Conservation (phyloP, 2,888 invertebrate species). For the Heliconius charithonia region DNA sequence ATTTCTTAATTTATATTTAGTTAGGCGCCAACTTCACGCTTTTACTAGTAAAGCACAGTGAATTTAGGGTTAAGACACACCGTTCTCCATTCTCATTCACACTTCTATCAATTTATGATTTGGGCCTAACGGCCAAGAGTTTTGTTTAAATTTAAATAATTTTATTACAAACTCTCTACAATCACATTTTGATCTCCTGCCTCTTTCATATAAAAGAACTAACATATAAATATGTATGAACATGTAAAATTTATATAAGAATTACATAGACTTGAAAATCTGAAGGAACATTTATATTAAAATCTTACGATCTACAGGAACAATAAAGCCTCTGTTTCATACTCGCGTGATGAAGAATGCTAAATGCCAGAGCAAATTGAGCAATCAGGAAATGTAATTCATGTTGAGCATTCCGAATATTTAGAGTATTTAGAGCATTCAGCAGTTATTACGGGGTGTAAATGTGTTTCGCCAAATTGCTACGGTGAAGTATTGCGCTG, state of each 20-base stretch:
- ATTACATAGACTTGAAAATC: background rate
- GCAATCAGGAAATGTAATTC: conserved; percentile 16
- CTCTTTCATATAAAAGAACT: background rate
- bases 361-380: conserved; percentile 23
- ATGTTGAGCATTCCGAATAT: conserved; percentile 11
- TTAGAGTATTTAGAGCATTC: conserved; percentile 14
- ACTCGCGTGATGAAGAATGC: conserved; percentile 28
- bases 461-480: conserved; percentile 49
- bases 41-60: background rate
- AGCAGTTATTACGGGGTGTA: conserved; percentile 46
- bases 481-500: conserved; percentile 33
- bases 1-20: background rate
- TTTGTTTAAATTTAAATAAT: conserved; percentile 9
- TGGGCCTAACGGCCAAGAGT: background rate
- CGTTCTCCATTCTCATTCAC: too few relatives aligned
- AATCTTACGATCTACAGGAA: conserved; percentile 3
- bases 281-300: conserved; percentile 11
- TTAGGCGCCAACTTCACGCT: background rate
- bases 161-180: conserved; percentile 1
- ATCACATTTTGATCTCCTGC: background rate
- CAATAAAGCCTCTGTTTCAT: conserved; percentile 20
- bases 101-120: too few relatives aligned
- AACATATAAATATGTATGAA: background rate
- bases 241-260: background rate
- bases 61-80: background rate